Evolutionary conservation across 2,797 vertebrate genomes (phyloP).

Genomic region (Malurus splendens): DNA sequence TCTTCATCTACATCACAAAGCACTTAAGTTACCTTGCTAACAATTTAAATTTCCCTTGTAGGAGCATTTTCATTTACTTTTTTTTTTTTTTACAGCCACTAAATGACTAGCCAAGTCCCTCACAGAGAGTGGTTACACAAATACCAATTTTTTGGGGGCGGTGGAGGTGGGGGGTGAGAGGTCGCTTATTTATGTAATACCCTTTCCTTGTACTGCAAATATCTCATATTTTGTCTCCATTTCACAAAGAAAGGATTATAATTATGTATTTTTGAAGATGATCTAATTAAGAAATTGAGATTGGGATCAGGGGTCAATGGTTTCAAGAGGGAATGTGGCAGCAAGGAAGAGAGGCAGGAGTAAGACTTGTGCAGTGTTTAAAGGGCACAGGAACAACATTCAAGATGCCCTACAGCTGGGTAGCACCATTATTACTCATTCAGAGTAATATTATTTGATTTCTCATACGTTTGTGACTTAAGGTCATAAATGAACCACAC

Average conservation of each 20-base stretch:
- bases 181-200: background rate
- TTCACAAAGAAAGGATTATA: background rate
- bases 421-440: background rate
- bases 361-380: background rate
- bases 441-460: background rate
- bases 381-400: background rate
- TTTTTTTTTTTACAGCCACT: background rate
- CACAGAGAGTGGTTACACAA: background rate
- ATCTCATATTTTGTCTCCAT: background rate
- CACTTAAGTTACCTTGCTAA: background rate
- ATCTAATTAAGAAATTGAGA: conserved; percentile 14
- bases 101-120: background rate
- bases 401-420: background rate
- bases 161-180: background rate
- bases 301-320: background rate
- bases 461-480: background rate
- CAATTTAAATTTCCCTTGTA: background rate
- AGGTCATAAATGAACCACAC: background rate
- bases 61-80: background rate
- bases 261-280: background rate
- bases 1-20: background rate
- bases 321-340: background rate
- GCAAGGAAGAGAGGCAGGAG: background rate
- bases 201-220: background rate
- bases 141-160: background rate